Evolutionary conservation across 2,113 vertebrate species (phyloP).

Genomic region (Kryptolebias marmoratus): DNA sequence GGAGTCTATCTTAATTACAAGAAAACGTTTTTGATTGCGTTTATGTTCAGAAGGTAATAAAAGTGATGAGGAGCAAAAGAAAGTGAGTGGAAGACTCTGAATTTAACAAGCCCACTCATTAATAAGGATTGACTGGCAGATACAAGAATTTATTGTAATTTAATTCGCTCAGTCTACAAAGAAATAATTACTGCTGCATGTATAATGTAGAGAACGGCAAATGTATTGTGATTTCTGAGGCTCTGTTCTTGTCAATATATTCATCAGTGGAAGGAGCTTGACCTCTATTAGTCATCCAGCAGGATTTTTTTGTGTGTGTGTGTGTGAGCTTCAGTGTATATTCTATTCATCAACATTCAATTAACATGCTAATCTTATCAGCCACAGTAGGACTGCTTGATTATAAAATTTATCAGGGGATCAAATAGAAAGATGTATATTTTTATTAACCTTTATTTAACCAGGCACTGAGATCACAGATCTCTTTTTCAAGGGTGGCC

Average conservation of each 20-base stretch:
- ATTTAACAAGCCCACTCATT: constrained; percentile 56
- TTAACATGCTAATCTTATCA: constrained; percentile 46
- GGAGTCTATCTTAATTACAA: constrained; percentile 46
- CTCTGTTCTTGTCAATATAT: constrained; percentile 58
- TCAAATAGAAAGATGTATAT: constrained; percentile 22
- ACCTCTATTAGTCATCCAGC: constrained; percentile 64
- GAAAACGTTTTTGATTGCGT: constrained; percentile 65
- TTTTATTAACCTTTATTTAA: too few species aligned
- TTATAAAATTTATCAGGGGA: constrained; percentile 31
- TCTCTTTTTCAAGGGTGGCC: too few species aligned
- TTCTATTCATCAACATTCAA: constrained; percentile 45
- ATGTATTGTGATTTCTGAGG: constrained; percentile 56
- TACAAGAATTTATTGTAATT: constrained; percentile 62
- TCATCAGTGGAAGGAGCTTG: constrained; percentile 51
- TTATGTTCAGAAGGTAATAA: constrained; percentile 52
- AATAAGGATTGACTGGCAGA: constrained; percentile 56
- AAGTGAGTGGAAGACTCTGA: constrained; percentile 36
- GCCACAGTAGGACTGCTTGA: constrained; percentile 16
- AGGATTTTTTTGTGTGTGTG: constrained; percentile 21
- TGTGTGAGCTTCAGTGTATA: constrained; percentile 24
- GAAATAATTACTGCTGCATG: constrained; percentile 63
- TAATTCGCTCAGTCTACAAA: constrained; percentile 64
- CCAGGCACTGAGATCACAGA: too few species aligned
- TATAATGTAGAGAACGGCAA: constrained; percentile 54
- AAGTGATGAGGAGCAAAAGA: constrained; percentile 30